Conservation (phyloP, 1,140 invertebrate species). For the Antheraea pernyi region DNA sequence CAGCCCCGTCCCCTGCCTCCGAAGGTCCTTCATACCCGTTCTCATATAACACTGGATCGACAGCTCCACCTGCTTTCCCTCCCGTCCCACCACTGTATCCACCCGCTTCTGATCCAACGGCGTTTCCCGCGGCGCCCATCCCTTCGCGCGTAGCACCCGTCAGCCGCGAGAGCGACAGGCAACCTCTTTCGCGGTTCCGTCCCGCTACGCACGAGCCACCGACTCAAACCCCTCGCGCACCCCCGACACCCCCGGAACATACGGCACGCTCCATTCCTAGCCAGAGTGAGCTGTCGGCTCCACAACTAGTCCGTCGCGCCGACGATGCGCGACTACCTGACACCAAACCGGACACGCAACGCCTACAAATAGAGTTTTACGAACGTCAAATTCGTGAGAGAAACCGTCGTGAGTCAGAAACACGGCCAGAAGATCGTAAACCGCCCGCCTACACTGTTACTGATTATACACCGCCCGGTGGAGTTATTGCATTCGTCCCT, state of each 20-base stretch:
- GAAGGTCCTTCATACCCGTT: slow-evolving; percentile 32
- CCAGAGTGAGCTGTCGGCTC: slow-evolving; percentile 65
- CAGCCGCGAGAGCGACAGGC: slow-evolving; percentile 10
- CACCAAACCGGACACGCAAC: slow-evolving; percentile 63
- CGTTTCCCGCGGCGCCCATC: not conserved
- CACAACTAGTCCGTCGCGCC: slow-evolving; percentile 67
- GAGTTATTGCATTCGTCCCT: slow-evolving; percentile 64
- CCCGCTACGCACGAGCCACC: slow-evolving; percentile 36
- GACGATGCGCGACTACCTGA: slow-evolving; percentile 46
- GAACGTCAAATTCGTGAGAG: slow-evolving; percentile 73
- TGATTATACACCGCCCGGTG: slow-evolving; percentile 63
- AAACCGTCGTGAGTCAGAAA: slow-evolving; percentile 42
- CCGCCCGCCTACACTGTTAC: slow-evolving; percentile 62
- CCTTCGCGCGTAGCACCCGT: not conserved
- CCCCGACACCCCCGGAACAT: slow-evolving; percentile 44
- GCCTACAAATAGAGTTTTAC: slow-evolving; percentile 76
- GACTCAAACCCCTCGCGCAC: slow-evolving; percentile 60
- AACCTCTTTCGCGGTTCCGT: slow-evolving; percentile 28
- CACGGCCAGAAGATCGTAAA: slow-evolving; percentile 39
- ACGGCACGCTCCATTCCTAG: slow-evolving; percentile 61
- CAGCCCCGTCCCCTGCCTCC: slow-evolving; percentile 46
- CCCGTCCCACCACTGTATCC: not conserved
- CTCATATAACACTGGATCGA: slow-evolving; percentile 36
- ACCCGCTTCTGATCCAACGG: not conserved
- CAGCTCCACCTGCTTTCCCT: slow-evolving; percentile 17